Base-by-base conservation (phyloP, 2,797 vertebrate species). In the Nyctalus aviator region DNA sequence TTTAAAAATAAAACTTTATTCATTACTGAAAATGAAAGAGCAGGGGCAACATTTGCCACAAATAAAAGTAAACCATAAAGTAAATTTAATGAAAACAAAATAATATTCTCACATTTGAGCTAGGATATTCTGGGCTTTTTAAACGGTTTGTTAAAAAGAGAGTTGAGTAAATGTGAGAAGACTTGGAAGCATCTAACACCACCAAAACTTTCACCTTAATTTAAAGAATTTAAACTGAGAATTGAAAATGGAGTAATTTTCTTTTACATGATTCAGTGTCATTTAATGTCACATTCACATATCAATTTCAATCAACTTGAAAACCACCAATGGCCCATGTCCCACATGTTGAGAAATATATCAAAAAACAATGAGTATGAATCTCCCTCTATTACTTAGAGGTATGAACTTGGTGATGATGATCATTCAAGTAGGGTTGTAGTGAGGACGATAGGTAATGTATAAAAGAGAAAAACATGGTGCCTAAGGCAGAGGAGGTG, bases 241-340 rank as follows among this genome's bases (percentile, higher is more conserved):
- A 89, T 77, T 91, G 48, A 82, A 88, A 93, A 94, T 59, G 37
- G 23, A 76, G 15, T 71, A 77, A 83, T 27, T 73, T 81, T 79
- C 35, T 64, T 86, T 82, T 53, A 86, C n/a, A 50, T 25, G 30
- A 30, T 64, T 77, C 46, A 84, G 6, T 76, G 6, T 76, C 75
- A 62, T 48, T 89, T 93, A 77, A 71, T 78, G 71, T 72, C 48
- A 84, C 0, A 17, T 44, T 15, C 84, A 94, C 10, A 88, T 4
- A 59, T 37, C 32, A 69, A 14, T 35, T 89, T 76, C 89, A 85
- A 66, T 62, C 62, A 81, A 25, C 6, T 15, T 77, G 72, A 18
- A 91, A 55, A 72, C 10, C 27, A 23, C 23, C 62, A 82, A 57
- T 32, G 48, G 53, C 32, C 37, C 12, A 27, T 4, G 21, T 41